Base-by-base conservation (phyloP, 35 echinoderm and acorn worm species). In the Apostichopus californicus region DNA sequence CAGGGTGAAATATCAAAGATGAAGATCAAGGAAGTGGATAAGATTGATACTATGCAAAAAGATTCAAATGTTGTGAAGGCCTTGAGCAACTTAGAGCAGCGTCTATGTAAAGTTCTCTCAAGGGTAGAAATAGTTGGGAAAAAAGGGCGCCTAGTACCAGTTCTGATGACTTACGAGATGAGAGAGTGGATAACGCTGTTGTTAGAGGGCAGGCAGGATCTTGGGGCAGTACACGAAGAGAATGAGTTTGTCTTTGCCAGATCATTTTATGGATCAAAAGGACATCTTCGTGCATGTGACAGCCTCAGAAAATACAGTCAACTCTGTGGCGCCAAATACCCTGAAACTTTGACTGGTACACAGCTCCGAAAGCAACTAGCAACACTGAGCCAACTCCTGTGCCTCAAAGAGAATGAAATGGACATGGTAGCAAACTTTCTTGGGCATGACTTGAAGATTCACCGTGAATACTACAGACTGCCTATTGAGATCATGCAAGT, bases 1-100 rank as follows among this genome's bases (percentile, higher is more conserved):
- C 78, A 63, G 79, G 95, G 95, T 7, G 95, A 96, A 85, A 73
- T 94, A 5, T 96, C 95, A 2, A 93, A 94, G 81, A 87, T 96
- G 89, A 94, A 88, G 18, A 6, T 94, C 5, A 23, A 55, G 0
- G 95, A 96, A 34, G 64, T 81, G 84, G 77, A 92, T 20, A 79
- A 93, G 15, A 93, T 73, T 57, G 23, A 83, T 9, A 11, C 56
- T 5, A 5, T 90, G 1, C 91, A 90, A 9, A 78, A 60, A 56
- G 93, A 92, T 34, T 53, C 65, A 23, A 73, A 58, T 88, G 86
- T 92, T 54, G 68, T 87, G 9, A 77, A 94, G 8, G 57, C 87
- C 10, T 87, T 92, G 1, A 46, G 61, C 79, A 80, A 7, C 86
- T 7, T 95, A 17, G 94, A 95, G 73, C 79, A 95, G 52, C 73